Evolutionary conservation across 1,140 invertebrate species (phyloP).

Genomic region (Atta texana): DNA sequence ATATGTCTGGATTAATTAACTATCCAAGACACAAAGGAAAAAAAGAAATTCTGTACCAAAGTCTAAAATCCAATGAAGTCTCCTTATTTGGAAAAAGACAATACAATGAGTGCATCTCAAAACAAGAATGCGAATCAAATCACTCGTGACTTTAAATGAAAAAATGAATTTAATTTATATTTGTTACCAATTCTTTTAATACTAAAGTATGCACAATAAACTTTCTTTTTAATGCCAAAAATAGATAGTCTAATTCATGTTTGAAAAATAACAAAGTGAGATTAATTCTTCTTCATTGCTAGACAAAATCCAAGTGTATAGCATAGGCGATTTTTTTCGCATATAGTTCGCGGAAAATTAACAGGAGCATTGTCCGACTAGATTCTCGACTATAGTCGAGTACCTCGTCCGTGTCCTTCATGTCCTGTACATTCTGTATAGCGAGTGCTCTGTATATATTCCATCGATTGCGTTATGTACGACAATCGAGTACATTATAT

Average conservation of each 20-base stretch:
- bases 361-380: conserved; percentile 49
- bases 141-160: neutral
- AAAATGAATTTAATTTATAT: conserved; percentile 16
- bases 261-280: neutral
- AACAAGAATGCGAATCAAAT: conserved; percentile 4
- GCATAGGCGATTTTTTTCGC: conserved; percentile 3
- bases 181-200: neutral
- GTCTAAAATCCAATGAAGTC: neutral
- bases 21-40: neutral
- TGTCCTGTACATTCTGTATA: conserved; percentile 52
- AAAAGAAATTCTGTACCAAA: neutral
- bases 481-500: conserved; percentile 63
- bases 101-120: neutral
- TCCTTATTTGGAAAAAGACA: neutral
- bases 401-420: conserved; percentile 60
- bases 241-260: neutral
- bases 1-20: neutral
- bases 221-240: neutral
- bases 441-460: conserved; percentile 50
- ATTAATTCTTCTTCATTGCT: neutral
- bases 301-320: neutral
- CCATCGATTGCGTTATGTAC: conserved; percentile 59
- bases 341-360: conserved; percentile 57
- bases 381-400: conserved; percentile 60
- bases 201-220: neutral